Base-by-base conservation (phyloP, 2,888 invertebrate genomes). In the Orgyia antiqua region DNA sequence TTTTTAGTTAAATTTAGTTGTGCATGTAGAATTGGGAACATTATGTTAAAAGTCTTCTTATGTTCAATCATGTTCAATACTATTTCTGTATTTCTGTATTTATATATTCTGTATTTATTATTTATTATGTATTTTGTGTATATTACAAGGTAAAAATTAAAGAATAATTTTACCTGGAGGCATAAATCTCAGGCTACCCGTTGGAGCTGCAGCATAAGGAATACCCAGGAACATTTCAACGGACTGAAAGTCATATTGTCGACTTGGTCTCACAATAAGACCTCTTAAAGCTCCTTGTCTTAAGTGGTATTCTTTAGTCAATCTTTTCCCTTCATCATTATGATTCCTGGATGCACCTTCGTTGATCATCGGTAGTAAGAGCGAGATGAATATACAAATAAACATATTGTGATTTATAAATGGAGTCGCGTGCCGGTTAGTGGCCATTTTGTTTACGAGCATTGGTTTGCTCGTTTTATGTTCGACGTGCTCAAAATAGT, bases 181-280 rank as follows among this genome's bases (percentile, higher is more conserved):
- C 90, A 95, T 94, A 71, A 96, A 96, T 35, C 96, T 88, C 29
- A 93, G 83, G 34, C 82, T 89, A 4, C 91, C 93, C 3, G 91
- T 88, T 1, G 94, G 94, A 6, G 94, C 89, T 18, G 93, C 93
- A 3, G 95, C 94, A 74, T 94, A 95, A 3, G 94, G 95, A 51
- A 95, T 88, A 2, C 94, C 94, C 31, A 92, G 78, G 65, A 91
- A 94, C 68, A 93, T 92, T 65, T 93, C 93, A 39, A 94, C 91
- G 13, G 83, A 79, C 52, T 89, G 89, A 34, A 93, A 67, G 18
- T 90, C 88, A 31, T 89, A 88, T 48, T 89, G 89, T 19, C 88
- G 75, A 45, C 89, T 89, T 3, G 91, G 90, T 44, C 90, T 90
- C 21, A 91, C 89, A 10, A 92, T 87, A 38, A 90, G 75, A 27